Percentiles rank a stretch among this genome's conserved stretches.
Evolutionary conservation across 2,113 vertebrate species (phyloP).

Genomic region (Polypterus bichir): DNA sequence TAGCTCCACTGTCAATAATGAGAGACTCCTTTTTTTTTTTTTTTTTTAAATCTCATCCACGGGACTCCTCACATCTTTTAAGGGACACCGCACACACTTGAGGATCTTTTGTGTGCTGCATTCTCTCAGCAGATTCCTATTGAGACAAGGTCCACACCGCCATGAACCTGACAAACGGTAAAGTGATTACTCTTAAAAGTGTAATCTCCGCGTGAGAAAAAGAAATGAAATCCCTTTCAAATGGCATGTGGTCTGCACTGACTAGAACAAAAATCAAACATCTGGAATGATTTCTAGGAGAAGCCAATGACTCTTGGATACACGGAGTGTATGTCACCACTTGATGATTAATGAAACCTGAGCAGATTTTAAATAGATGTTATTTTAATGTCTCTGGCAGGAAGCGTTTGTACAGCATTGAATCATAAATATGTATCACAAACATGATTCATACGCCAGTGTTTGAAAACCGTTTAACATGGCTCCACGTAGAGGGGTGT

Average conservation of each 20-base stretch:
- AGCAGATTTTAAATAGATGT: constrained; percentile 10
- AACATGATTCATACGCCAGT: constrained; percentile 35
- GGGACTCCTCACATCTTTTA: no score
- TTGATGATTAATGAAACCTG: constrained; percentile 16
- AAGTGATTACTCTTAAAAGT: no score
- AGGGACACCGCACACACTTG: no score
- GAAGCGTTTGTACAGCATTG: constrained; percentile 26
- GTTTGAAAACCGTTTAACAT: no score
- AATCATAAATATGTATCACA: constrained; percentile 26
- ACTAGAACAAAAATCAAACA: constrained; percentile 13
- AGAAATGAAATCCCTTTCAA: constrained; percentile 13
- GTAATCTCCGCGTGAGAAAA: neutral
- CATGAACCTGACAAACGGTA: no score
- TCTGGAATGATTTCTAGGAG: constrained; percentile 8
- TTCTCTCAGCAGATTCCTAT: no score
- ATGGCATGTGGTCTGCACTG: neutral
- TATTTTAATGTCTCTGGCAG: constrained; percentile 31
- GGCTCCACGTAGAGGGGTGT: no score
- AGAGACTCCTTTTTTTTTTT: no score
- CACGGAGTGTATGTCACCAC: constrained; percentile 6
- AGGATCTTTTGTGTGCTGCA: no score
- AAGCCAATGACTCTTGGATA: constrained; percentile 10
- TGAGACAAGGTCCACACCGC: no score
- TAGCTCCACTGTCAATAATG: no score
- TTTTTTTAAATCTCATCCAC: no score